Conservation (phyloP, 2,888 invertebrate species). For the Polydrusus tereticollis region DNA sequence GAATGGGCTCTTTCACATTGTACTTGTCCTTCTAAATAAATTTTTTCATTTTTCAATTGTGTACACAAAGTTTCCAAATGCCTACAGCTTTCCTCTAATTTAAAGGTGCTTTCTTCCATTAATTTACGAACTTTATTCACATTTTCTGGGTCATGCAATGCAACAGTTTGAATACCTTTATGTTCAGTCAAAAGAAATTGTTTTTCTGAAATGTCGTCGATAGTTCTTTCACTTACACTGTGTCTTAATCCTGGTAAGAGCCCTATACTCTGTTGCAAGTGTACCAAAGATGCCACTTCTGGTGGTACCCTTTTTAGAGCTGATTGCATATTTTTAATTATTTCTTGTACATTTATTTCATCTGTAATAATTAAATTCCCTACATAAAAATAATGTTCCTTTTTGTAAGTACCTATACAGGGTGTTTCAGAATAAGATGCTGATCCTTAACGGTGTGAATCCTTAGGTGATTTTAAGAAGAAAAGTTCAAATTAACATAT, state of each 20-base stretch:
- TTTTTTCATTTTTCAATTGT: slow-evolving; percentile 63
- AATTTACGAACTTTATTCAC: slow-evolving; percentile 61
- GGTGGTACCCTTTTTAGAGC: slow-evolving; percentile 64
- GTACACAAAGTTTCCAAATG: slow-evolving; percentile 63
- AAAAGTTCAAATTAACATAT: no score
- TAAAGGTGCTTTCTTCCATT: slow-evolving; percentile 62
- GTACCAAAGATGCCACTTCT: slow-evolving; percentile 61
- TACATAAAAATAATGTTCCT: no score
- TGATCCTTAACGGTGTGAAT: no score
- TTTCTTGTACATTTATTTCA: slow-evolving; percentile 61
- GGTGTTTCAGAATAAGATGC: no score
- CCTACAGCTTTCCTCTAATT: slow-evolving; percentile 63
- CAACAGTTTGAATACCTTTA: slow-evolving; percentile 57
- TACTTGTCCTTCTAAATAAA: slow-evolving; percentile 59
- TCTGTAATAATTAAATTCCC: slow-evolving; percentile 56
- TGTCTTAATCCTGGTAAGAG: slow-evolving; percentile 42
- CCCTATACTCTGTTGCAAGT: slow-evolving; percentile 55
- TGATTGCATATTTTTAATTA: slow-evolving; percentile 63
- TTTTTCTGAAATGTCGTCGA: slow-evolving; percentile 51
- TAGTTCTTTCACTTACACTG: slow-evolving; percentile 35
- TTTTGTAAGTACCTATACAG: no score
- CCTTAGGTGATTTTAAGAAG: no score
- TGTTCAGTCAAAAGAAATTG: slow-evolving; percentile 1
- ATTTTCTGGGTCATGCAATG: slow-evolving; percentile 55
- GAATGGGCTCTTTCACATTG: slow-evolving; percentile 58